Percentiles rank a stretch among this genome's conserved stretches.
These are phyloP conservation scores for Slavum lentiscoides DNA, from an alignment of 2,888 invertebrate genomes.

Conservation along the genomic window DNA sequence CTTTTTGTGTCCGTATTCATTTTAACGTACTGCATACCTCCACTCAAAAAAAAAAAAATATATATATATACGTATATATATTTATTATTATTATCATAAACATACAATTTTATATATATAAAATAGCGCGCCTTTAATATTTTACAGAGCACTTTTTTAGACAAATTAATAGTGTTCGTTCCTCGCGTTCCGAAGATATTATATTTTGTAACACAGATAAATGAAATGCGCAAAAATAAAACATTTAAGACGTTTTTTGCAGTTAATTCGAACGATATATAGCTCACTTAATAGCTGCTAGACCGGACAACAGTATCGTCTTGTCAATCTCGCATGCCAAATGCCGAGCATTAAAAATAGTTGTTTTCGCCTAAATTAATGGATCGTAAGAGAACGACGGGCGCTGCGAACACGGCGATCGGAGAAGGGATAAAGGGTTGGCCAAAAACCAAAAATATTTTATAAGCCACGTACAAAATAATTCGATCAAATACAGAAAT, in stretches of 20 bases:
- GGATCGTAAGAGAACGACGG: constrained; percentile 22
- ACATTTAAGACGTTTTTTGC: not conserved
- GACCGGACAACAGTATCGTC: constrained; percentile 17
- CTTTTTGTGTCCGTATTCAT: too few relatives aligned
- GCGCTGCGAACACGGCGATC: not conserved
- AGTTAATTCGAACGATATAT: constrained; percentile 14
- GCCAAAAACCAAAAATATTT: constrained; percentile 30
- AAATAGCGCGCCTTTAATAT: too few relatives aligned
- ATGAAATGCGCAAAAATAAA: not conserved
- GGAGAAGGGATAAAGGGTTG: constrained; percentile 1
- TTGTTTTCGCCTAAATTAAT: constrained; percentile 44
- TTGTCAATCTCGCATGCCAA: constrained; percentile 40
- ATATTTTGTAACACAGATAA: not conserved
- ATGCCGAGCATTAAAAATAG: constrained; percentile 40
- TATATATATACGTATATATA: too few relatives aligned
- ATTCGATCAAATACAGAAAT: not conserved
- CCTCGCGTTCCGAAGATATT: not conserved
- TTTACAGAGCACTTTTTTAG: too few relatives aligned
- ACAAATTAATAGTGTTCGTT: not conserved
- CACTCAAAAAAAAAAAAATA: too few relatives aligned
- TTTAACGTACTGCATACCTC: too few relatives aligned
- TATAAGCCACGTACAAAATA: constrained; percentile 1
- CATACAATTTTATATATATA: too few relatives aligned
- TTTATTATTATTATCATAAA: too few relatives aligned
- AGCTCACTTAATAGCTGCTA: not conserved